Evolutionary conservation across 1,140 invertebrate species (phyloP).

Genomic region (Radopholus similis): DNA sequence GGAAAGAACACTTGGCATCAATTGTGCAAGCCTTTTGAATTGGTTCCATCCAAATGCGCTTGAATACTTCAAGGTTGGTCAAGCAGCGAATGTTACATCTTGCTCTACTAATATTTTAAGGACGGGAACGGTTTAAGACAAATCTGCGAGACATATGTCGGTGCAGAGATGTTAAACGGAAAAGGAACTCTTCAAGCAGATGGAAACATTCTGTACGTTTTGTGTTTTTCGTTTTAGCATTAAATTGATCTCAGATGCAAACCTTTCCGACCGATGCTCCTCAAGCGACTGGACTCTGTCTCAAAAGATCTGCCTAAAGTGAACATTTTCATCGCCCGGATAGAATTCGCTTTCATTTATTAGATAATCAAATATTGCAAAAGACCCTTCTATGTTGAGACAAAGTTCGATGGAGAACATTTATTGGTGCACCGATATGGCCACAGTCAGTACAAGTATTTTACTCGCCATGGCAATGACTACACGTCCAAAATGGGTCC

Average conservation of each 20-base stretch:
- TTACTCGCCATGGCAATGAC: constrained; percentile 37
- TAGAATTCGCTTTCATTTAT: constrained; percentile 5
- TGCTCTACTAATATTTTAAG: constrained; percentile 6
- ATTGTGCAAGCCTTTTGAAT: constrained; percentile 8
- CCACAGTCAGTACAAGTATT: constrained; percentile 36
- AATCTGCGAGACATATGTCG: constrained; percentile 24
- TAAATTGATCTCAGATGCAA: no score
- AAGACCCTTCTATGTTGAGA: constrained; percentile 42
- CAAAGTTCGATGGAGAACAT: constrained; percentile 46
- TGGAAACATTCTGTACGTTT: constrained; percentile 22
- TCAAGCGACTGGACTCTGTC: constrained; percentile 36
- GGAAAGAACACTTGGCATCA: constrained; percentile 26
- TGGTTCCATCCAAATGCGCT: constrained; percentile 26
- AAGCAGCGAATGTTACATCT: no score
- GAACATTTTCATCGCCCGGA: neutral
- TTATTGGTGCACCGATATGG: constrained; percentile 38
- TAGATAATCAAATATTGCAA: constrained; percentile 43
- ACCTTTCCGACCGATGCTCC: constrained; percentile 38
- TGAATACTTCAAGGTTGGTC: constrained; percentile 20
- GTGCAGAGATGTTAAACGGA: constrained; percentile 10
- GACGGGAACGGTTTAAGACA: constrained; percentile 9
- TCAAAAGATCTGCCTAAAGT: constrained; percentile 36
- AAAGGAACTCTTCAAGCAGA: constrained; percentile 1
- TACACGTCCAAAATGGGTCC: constrained; percentile 30
- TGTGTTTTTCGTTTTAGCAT: no score